Base-by-base conservation (phyloP, 2,888 invertebrate genomes). In the Meiosimyza decipiens region DNA sequence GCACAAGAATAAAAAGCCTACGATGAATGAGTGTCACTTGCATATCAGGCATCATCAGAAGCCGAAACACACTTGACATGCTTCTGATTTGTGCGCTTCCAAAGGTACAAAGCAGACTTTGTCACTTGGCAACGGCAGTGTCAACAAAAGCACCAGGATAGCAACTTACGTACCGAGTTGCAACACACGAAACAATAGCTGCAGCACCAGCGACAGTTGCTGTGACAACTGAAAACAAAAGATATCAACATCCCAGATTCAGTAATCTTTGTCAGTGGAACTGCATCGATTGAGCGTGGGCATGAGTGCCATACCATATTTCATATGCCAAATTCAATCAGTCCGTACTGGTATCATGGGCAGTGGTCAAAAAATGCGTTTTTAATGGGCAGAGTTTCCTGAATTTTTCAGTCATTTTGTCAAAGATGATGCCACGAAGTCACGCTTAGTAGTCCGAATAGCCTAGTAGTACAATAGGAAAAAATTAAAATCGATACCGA, bases 1-100 rank as follows among this genome's bases (percentile, higher is more conserved):
- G 28, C 9, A 28, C 22, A 16, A 22, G 28, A 22, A 57, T 18
- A 57, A 28, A 28, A 55, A 18, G 71, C 28, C 68, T 62, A 47
- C 47, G 76, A 75, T 74, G 78, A 80, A 79, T 78, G 75, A 78
- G 76, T 80, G 82, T 81, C 80, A 77, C 62, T 63, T 75, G 77
- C 75, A 77, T 73, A 77, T 74, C 68, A 71, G 77, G 72, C 72
- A 75, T 76, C 74, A 77, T 77, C 77, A 78, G 60, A 40, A 52
- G 62, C 63, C 40, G 54, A 54, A 71, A 55, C 54, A 13, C 63
- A 71, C 77, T 82, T 81, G 81, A 80, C 82, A 82, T 81, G 80
- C 81, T 81, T 81, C 82, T 81, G 81, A 81, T 80, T 81, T 82
- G 82, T 81, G 82, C 81, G 80, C 81, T 81, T 81, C 81, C 40